Conservation (phyloP, 1,140 invertebrate species). For the Latrodectus geometricus region DNA sequence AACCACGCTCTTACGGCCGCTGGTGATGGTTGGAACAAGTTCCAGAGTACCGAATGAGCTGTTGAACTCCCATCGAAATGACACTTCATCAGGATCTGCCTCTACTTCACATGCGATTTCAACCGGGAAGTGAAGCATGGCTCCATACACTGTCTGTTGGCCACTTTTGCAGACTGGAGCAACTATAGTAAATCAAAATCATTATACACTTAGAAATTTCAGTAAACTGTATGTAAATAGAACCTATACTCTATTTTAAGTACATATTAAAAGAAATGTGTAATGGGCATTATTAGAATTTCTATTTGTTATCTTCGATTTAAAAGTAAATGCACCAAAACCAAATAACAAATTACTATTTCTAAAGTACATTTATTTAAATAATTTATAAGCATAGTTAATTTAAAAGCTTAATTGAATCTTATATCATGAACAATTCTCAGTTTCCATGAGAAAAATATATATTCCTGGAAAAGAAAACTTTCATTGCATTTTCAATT, state of each 20-base stretch:
- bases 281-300: background rate
- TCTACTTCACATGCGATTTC: conserved; percentile 83
- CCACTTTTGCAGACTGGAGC: conserved; percentile 76
- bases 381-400: no score
- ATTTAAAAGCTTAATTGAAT: no score
- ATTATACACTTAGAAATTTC: background rate
- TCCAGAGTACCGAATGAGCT: conserved; percentile 89
- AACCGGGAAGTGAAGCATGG: conserved; percentile 57
- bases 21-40: conserved; percentile 70
- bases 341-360: no score
- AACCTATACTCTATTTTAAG: background rate
- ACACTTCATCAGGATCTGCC: conserved; percentile 82
- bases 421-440: no score
- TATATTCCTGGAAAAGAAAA: no score
- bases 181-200: conserved; percentile 69
- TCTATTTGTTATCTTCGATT: background rate
- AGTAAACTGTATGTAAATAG: background rate
- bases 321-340: background rate
- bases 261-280: background rate
- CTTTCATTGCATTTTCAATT: no score
- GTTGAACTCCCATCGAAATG: conserved; percentile 93
- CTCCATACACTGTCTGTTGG: conserved; percentile 57
- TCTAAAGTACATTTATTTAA: no score
- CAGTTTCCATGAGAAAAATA: no score
- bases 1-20: conserved; percentile 64